Evolutionary conservation across 2,797 vertebrate species (phyloP).

Genomic region (Lepilemur ruficaudatus): DNA sequence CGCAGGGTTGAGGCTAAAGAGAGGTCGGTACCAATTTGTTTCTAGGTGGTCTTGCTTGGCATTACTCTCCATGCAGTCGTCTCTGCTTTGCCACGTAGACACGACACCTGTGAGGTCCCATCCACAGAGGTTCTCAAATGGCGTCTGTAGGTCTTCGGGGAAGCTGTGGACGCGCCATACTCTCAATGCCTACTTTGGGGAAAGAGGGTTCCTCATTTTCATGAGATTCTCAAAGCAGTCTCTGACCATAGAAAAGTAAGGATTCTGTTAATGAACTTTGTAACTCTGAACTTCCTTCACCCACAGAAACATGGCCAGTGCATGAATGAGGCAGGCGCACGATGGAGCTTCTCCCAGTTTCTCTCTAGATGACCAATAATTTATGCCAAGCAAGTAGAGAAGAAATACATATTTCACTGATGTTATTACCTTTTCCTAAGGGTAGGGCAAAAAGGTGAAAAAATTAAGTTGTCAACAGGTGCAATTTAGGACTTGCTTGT

Average conservation of each 20-base stretch:
- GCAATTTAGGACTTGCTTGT: slow-evolving; percentile 4
- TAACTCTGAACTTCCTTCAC: not conserved
- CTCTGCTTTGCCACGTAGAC: not conserved
- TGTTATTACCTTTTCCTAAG: slow-evolving; percentile 34
- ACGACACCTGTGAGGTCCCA: not conserved
- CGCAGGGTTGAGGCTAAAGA: not conserved
- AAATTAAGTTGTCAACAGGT: slow-evolving; percentile 54
- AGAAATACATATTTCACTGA: slow-evolving; percentile 12
- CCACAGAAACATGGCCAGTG: not conserved
- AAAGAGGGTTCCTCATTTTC: not conserved
- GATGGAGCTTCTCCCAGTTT: not conserved
- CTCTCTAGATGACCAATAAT: not conserved
- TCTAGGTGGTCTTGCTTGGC: not conserved
- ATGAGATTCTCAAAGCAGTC: not conserved
- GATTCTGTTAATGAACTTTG: not conserved
- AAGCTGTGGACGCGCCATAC: fast-evolving
- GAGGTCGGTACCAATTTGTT: not conserved
- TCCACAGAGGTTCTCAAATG: not conserved
- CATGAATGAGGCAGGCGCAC: fast-evolving
- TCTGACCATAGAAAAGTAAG: not conserved
- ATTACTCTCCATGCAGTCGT: not conserved
- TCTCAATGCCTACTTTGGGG: not conserved
- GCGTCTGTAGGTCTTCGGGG: not conserved
- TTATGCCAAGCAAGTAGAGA: not conserved
- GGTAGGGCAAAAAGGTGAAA: not conserved